phyloP scores from a whole-genome alignment of 1,140 invertebrate genomes.

The Aphaenogaster floridana region DNA sequence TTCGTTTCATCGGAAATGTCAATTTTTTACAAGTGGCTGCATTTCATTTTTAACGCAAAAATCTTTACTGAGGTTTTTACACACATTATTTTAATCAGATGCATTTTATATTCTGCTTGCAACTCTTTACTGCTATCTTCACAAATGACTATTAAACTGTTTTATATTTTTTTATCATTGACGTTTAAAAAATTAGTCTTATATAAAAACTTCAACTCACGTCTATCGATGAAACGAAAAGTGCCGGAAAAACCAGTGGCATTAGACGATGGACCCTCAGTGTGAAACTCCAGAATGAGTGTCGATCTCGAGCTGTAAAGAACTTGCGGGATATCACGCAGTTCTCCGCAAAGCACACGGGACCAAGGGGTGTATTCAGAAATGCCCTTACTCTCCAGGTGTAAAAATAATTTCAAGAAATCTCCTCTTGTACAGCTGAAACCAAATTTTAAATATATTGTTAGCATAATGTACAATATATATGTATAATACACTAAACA shows the following conservation, averaged over 20 bases:
- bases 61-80: background rate
- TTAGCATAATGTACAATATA: background rate
- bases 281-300: conserved; percentile 94
- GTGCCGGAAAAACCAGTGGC: conserved; percentile 92
- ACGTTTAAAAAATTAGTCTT: background rate
- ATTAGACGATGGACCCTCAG: conserved; percentile 88
- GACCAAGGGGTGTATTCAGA: conserved; percentile 94
- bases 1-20: conserved; percentile 29
- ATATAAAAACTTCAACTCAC: conserved; percentile 88
- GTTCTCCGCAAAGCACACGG: conserved; percentile 91
- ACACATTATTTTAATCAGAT: background rate
- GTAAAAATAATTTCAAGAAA: conserved; percentile 93
- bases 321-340: conserved; percentile 91
- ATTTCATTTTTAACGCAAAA: conserved; percentile 21
- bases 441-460: conserved; percentile 71
- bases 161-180: background rate
- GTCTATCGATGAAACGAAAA: conserved; percentile 93
- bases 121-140: background rate
- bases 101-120: background rate
- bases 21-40: background rate
- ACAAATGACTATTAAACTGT: background rate
- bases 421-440: conserved; percentile 92
- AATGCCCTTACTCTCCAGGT: conserved; percentile 90
- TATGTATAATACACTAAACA: background rate
- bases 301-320: conserved; percentile 93